Evolutionary conservation across 1,140 invertebrate genomes (phyloP).

Genomic region (Melipona quadrifasciata): DNA sequence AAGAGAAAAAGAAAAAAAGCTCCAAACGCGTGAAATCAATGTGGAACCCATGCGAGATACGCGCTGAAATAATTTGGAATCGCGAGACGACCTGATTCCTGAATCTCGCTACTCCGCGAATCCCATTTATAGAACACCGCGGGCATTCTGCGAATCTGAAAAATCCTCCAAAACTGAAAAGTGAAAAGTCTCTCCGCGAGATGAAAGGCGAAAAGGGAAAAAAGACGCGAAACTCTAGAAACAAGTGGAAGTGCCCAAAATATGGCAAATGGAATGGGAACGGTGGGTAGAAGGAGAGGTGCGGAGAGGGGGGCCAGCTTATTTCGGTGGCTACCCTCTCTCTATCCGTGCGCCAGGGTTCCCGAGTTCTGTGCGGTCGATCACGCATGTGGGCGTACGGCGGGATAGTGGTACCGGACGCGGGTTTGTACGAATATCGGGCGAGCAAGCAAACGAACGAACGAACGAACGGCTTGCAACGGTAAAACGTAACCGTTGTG

Average conservation of each 20-base stretch:
- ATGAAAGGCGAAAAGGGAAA: neutral
- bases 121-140: too few species aligned
- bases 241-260: neutral
- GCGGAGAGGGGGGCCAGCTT: neutral
- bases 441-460: constrained; percentile 35
- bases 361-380: neutral
- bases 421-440: constrained; percentile 55
- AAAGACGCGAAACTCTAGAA: neutral
- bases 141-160: too few species aligned
- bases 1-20: too few species aligned
- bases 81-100: too few species aligned
- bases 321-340: neutral
- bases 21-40: too few species aligned
- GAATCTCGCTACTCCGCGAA: too few species aligned
- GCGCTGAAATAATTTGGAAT: too few species aligned
- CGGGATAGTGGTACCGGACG: constrained; percentile 53
- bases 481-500: constrained; percentile 76
- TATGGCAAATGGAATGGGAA: neutral
- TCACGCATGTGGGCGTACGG: constrained; percentile 49
- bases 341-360: constrained; percentile 4
- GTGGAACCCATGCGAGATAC: too few species aligned
- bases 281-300: neutral
- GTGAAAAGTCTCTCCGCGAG: too few species aligned
- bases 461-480: constrained; percentile 65
- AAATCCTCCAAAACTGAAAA: too few species aligned